Conservation (phyloP, 2,797 vertebrate species). For the Sebastiscus albofasciatus region DNA sequence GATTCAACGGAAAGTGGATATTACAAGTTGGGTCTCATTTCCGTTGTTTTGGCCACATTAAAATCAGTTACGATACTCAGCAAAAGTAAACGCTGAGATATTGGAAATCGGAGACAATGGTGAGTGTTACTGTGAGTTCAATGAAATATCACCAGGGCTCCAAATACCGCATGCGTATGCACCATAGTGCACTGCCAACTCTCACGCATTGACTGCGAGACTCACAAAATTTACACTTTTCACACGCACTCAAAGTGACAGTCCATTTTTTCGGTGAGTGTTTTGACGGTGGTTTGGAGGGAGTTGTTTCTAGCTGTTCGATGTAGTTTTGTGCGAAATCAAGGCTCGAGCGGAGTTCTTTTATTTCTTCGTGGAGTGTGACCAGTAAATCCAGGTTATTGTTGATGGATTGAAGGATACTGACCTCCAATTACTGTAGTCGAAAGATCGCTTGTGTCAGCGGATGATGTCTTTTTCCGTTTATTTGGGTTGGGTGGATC, state of each 20-base stretch:
- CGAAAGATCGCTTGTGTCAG: no score
- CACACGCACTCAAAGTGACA: neutral
- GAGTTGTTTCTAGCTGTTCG: no score
- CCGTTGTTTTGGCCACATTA: conserved; percentile 4
- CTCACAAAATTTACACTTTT: neutral
- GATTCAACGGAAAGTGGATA: conserved; percentile 17
- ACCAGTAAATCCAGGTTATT: no score
- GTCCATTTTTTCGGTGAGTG: no score
- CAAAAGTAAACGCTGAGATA: neutral
- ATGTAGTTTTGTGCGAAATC: accelerated
- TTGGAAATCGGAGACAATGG: neutral
- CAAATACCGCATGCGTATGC: neutral
- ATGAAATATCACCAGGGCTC: neutral
- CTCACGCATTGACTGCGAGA: neutral
- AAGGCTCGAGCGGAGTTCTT: accelerated
- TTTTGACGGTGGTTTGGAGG: no score
- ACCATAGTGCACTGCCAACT: neutral
- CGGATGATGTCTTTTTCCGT: no score
- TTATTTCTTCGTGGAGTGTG: no score
- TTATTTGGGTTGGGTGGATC: no score
- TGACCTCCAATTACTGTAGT: no score
- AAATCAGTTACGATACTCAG: neutral
- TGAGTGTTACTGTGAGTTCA: neutral
- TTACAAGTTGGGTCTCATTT: conserved; percentile 13
- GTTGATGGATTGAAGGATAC: no score